Evolutionary conservation across 2,113 vertebrate genomes (phyloP), one percentile per base, ranked within the genome.

Genomic region (Leucoraja erinaceus): DNA sequence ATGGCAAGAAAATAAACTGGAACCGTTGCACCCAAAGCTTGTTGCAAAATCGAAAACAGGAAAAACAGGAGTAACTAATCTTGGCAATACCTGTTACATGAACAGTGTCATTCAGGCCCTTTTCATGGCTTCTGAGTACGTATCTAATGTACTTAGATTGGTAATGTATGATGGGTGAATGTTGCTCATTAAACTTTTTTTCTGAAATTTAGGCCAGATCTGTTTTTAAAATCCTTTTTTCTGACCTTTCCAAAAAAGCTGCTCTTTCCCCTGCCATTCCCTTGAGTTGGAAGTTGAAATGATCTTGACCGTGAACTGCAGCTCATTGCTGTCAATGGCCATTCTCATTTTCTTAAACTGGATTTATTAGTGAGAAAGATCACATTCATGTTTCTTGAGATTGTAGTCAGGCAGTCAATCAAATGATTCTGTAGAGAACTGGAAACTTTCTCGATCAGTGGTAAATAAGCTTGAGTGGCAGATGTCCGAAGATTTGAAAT

Each of bases 21-120:
- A 96, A 12, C 95, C 95, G 75, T 96, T 97, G 94, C 97, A 97
- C 93, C 96, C 96, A 61, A 95, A 96, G 78, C 94, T 97, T 70
- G 95, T 96, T 38, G 96, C 96, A 93, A 97, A 97, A 93, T 97
- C 97, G 0, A 96, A 97, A 93, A 97, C 97, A 0, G 97, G 97
- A 93, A 97, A 97, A 94, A 97, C 96, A 0, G 97, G 97, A 5
- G 95, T 97, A 94, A 96, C 97, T 93, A 97, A 97, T 78, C 93
- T 97, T 93, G 97, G 97, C 77, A 97, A 97, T 95, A 97, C 97
- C 0, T 97, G 97, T 94, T 97, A 97, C 20, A 97, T 97, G 96
- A 97, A 97, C 95, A 97, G 97, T 93, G 95, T 97, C 94, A 95
- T 97, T 63, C 97, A 97, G 94, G 97, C 96, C 7, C 95, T 97